Conservation (phyloP, 2,113 vertebrate genomes). For the Lethenteron camtschaticum region DNA sequence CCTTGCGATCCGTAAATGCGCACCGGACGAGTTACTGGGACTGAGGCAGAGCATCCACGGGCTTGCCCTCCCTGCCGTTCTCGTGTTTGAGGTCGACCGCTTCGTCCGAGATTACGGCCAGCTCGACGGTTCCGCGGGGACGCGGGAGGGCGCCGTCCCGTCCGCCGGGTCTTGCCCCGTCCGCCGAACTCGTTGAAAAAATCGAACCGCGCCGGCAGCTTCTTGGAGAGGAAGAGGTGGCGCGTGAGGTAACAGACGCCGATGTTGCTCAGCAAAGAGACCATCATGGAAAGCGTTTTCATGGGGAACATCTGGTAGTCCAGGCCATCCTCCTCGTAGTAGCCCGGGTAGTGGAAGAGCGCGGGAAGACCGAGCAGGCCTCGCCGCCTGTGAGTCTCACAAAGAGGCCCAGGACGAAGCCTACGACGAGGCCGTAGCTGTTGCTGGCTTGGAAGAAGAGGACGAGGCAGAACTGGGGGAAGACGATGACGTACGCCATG, state of each 20-base stretch:
- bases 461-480: slow-evolving; percentile 41
- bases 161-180: too few species aligned
- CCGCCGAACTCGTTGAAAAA: too few species aligned
- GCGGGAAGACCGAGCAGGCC: slow-evolving; percentile 24
- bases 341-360: slow-evolving; percentile 22
- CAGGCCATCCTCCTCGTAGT: slow-evolving; percentile 16
- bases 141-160: too few species aligned
- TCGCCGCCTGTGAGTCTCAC: slow-evolving; percentile 34
- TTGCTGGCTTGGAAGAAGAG: slow-evolving; percentile 33
- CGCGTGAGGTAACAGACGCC: slow-evolving; percentile 18
- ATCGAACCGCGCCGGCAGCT: too few species aligned
- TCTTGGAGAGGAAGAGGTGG: too few species aligned
- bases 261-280: slow-evolving; percentile 17
- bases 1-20: too few species aligned
- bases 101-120: too few species aligned
- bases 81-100: too few species aligned
- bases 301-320: slow-evolving; percentile 30
- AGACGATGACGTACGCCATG: slow-evolving; percentile 39
- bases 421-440: slow-evolving; percentile 25
- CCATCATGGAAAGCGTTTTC: slow-evolving; percentile 29
- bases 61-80: too few species aligned
- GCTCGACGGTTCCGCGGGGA: too few species aligned
- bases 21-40: too few species aligned
- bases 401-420: slow-evolving; percentile 25
- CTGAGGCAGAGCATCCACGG: too few species aligned